These are phyloP conservation scores for Geococcyx californianus DNA, from an alignment of 2,113 vertebrate genomes.

Conservation along the genomic window DNA sequence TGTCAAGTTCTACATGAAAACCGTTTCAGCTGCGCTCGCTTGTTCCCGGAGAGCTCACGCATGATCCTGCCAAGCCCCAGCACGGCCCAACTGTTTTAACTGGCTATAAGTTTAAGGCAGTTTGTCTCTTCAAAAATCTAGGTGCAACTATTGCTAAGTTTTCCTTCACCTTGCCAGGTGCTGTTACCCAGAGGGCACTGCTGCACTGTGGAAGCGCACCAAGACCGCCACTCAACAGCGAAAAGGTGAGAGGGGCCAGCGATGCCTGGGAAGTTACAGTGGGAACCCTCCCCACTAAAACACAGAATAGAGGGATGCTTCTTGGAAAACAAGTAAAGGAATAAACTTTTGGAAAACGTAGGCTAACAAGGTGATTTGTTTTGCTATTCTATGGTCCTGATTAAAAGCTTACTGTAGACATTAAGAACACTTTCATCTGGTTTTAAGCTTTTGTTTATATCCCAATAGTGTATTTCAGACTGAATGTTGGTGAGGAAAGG, in stretches of 20 bases:
- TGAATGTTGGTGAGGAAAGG: background rate
- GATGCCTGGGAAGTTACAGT: background rate
- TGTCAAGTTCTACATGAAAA: background rate
- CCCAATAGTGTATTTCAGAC: background rate
- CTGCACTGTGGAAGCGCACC: background rate
- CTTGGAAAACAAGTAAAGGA: background rate
- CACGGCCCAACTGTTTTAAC: background rate
- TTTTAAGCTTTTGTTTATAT: background rate
- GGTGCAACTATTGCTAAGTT: background rate
- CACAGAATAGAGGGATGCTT: background rate
- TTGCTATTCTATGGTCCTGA: background rate
- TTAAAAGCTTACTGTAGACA: background rate
- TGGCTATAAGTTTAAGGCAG: background rate
- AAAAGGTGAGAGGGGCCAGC: background rate
- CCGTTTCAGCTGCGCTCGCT: rapidly evolving
- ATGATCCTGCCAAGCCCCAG: background rate
- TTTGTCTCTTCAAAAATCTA: background rate
- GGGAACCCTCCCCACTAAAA: background rate
- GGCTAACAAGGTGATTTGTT: background rate
- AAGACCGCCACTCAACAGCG: background rate
- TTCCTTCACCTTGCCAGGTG: background rate
- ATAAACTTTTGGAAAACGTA: background rate
- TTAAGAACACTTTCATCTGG: background rate
- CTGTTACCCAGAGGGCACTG: rapidly evolving
- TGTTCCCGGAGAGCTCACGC: background rate